Evolutionary conservation across 2,797 vertebrate species (phyloP), one percentile per base, ranked within the genome.

Genomic region (Leuciscus waleckii): DNA sequence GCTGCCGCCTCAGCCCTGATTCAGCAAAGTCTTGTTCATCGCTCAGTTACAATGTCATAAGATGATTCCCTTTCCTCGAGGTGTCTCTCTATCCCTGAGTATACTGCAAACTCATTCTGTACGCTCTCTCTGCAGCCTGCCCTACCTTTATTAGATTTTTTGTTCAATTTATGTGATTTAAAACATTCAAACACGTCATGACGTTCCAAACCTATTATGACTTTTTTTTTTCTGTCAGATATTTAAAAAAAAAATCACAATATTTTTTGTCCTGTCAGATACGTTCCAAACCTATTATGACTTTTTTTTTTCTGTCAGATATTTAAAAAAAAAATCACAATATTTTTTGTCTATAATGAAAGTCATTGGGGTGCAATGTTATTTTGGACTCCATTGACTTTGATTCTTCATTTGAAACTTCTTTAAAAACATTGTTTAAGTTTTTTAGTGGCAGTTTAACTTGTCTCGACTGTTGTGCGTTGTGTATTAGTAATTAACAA

Each of bases 1-100:
- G 74, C 32, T 77, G 74, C 65, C 49, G 2, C 73, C 21, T 85
- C 67, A 71, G 76, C 83, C 37, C 67, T 73, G 76, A 85, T 46
- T 85, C 67, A 79, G 75, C 83, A 79, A 77, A 68, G 70, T 73
- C 39, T 73, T 73, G 54, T 61, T 79, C 51, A 7, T 43, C 5
- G 70, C 39, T n/a, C 46, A 41, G 56, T 65, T 79, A 63, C 76
- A 79, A 35, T 79, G 51, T 85, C 39, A 69, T 14, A 32, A 49
- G 69, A 73, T 14, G n/a, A 83, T 70, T 80, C 46, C n/a, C 41
- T 67, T 68, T 78, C 35, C n/a, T 56, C 9, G 7, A 46, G 26
- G 16, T 67, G 14, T 43, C 23, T 79, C 26, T 39, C 76, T 23
- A 16, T 41, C 19, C 7, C 29, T 23, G 67, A 32, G 26, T 65